A percentile compares a stretch with the other conserved stretches of the same genome.
phyloP scores from a whole-genome alignment of 2,888 invertebrate genomes.

The Pheosia tremula region DNA sequence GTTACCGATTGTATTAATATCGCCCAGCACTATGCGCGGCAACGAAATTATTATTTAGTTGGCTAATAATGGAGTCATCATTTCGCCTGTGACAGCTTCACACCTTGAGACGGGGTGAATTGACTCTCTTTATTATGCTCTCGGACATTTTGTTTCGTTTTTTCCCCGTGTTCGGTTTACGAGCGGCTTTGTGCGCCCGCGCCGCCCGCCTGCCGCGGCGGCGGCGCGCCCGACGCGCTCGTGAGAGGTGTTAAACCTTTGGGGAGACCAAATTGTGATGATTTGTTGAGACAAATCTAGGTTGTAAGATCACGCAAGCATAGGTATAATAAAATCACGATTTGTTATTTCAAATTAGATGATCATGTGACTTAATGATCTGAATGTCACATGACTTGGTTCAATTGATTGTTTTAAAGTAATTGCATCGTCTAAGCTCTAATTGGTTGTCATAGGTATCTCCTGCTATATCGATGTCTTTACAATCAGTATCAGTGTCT shows the following conservation, averaged over 20 bases:
- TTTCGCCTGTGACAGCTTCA: constrained; percentile 81
- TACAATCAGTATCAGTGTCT: neutral
- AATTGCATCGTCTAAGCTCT: too few relatives aligned
- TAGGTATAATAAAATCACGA: too few relatives aligned
- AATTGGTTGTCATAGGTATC: too few relatives aligned
- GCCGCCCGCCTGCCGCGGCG: constrained; percentile 42
- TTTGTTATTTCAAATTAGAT: too few relatives aligned
- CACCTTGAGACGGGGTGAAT: constrained; percentile 78
- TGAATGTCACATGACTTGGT: too few relatives aligned
- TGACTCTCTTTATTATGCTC: constrained; percentile 74
- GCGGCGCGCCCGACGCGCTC: constrained; percentile 41
- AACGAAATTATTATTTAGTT: constrained; percentile 73
- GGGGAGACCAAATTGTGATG: neutral
- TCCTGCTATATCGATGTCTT: neutral
- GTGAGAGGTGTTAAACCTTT: constrained; percentile 68
- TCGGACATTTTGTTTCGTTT: constrained; percentile 41
- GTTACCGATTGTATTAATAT: neutral
- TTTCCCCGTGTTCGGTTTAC: constrained; percentile 65
- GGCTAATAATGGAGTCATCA: constrained; percentile 82
- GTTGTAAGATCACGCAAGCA: neutral
- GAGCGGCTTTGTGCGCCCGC: constrained; percentile 64
- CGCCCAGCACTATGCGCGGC: constrained; percentile 32
- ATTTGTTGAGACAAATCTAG: neutral
- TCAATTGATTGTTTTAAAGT: too few relatives aligned
- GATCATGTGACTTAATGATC: too few relatives aligned